Conservation (phyloP, 2,113 vertebrate species). For the Notothenia rossii region DNA sequence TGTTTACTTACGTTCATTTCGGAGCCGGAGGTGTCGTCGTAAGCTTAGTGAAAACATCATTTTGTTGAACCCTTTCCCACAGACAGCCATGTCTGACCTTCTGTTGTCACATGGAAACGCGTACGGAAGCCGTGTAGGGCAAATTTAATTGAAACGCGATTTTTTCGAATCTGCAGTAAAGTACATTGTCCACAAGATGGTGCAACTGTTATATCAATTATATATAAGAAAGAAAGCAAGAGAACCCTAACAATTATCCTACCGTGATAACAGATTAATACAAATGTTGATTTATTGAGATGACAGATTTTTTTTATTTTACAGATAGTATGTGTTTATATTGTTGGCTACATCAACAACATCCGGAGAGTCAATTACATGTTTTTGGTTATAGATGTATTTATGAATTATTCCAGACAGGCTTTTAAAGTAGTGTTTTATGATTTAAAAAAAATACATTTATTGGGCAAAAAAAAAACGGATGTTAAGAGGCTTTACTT, state of each 20-base stretch:
- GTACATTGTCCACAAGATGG: constrained; percentile 50
- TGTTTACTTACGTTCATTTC: constrained; percentile 76
- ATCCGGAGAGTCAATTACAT: background rate
- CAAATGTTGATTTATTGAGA: background rate
- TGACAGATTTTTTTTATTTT: background rate
- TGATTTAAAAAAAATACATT: too few relatives aligned
- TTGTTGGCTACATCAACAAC: background rate
- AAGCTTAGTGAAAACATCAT: constrained; percentile 43
- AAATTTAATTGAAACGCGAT: background rate
- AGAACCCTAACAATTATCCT: too few relatives aligned
- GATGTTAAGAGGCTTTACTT: background rate
- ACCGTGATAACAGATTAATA: background rate
- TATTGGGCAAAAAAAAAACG: too few relatives aligned
- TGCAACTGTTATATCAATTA: background rate
- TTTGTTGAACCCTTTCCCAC: constrained; percentile 45
- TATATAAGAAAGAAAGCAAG: background rate
- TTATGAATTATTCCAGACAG: background rate
- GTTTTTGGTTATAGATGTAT: background rate
- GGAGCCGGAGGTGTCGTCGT: constrained; percentile 44
- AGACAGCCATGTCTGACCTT: constrained; percentile 84
- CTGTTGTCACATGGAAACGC: constrained; percentile 38
- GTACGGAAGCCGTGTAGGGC: constrained; percentile 65
- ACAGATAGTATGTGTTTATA: background rate
- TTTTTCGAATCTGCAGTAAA: fast-evolving
- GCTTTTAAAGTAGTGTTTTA: background rate